Evolutionary conservation across 2,888 invertebrate genomes (phyloP).

Genomic region (Cantharis lateralis): DNA sequence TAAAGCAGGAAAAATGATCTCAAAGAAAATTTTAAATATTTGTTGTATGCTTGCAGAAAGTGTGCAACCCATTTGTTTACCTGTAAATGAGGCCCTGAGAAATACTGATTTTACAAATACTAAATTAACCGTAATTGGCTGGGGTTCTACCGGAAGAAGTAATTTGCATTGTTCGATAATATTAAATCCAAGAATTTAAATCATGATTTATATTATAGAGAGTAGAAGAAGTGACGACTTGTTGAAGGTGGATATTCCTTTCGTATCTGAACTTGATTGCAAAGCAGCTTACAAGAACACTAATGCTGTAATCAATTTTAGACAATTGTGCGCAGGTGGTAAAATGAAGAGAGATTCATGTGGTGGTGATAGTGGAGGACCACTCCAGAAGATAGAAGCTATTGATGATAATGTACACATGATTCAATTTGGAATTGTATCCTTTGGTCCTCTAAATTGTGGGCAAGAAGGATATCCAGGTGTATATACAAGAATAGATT

Average conservation of each 20-base stretch:
- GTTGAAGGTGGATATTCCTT: conserved; percentile 33
- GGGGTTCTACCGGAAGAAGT: conserved; percentile 72
- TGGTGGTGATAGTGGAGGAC: conserved; percentile 72
- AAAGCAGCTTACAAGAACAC: conserved; percentile 37
- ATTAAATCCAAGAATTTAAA: conserved; percentile 34
- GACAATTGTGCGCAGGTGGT: conserved; percentile 70
- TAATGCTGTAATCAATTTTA: conserved; percentile 40
- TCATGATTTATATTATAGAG: conserved; percentile 6
- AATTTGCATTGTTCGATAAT: conserved; percentile 30
- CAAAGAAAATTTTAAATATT: neutral
- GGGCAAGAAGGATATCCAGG: conserved; percentile 64
- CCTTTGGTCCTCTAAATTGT: conserved; percentile 55
- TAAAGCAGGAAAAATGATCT: neutral
- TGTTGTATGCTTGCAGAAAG: conserved; percentile 42
- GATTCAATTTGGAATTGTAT: conserved; percentile 61
- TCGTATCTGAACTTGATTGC: conserved; percentile 46
- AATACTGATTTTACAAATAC: conserved; percentile 55
- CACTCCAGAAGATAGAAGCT: conserved; percentile 50
- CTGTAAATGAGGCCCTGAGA: conserved; percentile 45
- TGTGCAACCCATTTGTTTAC: conserved; percentile 58
- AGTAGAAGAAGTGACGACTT: conserved; percentile 10
- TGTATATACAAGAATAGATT: conserved; percentile 67
- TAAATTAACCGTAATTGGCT: conserved; percentile 70
- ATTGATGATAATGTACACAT: conserved; percentile 45
- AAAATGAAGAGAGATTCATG: conserved; percentile 64